phyloP scores from a whole-genome alignment of 2,113 vertebrate species.

The sheep (Ovis aries) region DNA sequence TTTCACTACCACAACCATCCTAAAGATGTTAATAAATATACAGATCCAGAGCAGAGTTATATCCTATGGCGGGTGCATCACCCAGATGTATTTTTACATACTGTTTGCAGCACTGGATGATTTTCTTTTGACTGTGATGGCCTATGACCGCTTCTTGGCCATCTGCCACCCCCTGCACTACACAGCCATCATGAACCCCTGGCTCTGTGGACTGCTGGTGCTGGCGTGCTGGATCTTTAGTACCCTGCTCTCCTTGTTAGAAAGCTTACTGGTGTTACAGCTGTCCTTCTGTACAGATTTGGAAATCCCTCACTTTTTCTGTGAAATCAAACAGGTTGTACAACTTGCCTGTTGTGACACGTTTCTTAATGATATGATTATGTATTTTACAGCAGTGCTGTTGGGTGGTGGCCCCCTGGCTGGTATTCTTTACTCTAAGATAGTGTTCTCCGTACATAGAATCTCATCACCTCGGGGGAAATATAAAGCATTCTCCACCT shows the following conservation, averaged over 20 bases:
- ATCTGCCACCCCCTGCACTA: background rate
- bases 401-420: background rate
- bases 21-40: background rate
- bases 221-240: background rate
- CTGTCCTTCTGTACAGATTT: background rate
- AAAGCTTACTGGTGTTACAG: background rate
- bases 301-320: background rate
- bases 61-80: background rate
- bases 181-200: background rate
- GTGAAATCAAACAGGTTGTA: background rate
- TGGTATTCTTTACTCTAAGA: background rate
- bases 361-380: background rate
- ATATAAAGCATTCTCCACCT: background rate
- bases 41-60: background rate
- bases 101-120: background rate
- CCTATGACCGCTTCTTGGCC: background rate
- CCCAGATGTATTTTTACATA: background rate
- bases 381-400: background rate
- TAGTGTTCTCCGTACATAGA: background rate
- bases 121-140: background rate
- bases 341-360: background rate
- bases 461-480: background rate
- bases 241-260: background rate
- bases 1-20: background rate
- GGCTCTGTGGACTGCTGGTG: background rate